A percentile compares a stretch with the other conserved stretches of the same genome.
phyloP scores from a whole-genome alignment of 2,888 invertebrate species.

The Linnaemya vulpina region DNA sequence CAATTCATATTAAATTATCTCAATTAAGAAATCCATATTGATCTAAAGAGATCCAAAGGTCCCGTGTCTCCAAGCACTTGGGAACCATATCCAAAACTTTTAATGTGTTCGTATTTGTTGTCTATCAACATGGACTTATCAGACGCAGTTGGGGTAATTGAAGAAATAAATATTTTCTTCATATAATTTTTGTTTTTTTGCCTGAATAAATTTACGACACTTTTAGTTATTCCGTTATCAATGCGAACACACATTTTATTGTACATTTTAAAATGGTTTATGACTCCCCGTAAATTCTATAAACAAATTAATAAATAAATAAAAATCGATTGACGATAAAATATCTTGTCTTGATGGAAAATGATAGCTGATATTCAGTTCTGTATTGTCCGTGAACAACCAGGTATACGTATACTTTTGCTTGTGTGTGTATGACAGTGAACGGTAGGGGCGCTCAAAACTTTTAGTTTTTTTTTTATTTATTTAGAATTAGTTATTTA shows the following conservation, averaged over 20 bases:
- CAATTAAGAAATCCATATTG: no score
- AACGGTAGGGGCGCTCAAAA: not conserved
- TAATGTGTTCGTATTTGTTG: no score
- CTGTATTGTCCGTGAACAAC: slow-evolving; percentile 12
- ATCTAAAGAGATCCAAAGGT: no score
- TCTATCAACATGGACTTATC: slow-evolving; percentile 29
- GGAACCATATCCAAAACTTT: no score
- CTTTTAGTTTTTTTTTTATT: not conserved
- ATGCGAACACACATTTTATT: slow-evolving; percentile 17
- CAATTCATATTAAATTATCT: no score
- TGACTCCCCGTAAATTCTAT: slow-evolving; percentile 44
- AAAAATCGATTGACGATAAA: slow-evolving; percentile 69
- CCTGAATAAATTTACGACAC: slow-evolving; percentile 60
- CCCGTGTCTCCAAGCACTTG: no score
- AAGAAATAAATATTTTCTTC: slow-evolving; percentile 1
- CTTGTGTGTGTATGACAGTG: not conserved
- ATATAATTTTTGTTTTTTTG: slow-evolving; percentile 11
- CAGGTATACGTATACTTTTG: not conserved
- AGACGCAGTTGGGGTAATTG: slow-evolving; percentile 11
- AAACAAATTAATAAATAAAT: slow-evolving; percentile 50
- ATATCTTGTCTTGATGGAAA: slow-evolving; percentile 70
- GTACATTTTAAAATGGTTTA: slow-evolving; percentile 45
- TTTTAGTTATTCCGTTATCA: slow-evolving; percentile 63
- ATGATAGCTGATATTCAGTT: slow-evolving; percentile 53
- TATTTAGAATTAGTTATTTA: not conserved